phyloP scores from a whole-genome alignment of 2,113 vertebrate genomes.

The Brevimyrus niger region DNA sequence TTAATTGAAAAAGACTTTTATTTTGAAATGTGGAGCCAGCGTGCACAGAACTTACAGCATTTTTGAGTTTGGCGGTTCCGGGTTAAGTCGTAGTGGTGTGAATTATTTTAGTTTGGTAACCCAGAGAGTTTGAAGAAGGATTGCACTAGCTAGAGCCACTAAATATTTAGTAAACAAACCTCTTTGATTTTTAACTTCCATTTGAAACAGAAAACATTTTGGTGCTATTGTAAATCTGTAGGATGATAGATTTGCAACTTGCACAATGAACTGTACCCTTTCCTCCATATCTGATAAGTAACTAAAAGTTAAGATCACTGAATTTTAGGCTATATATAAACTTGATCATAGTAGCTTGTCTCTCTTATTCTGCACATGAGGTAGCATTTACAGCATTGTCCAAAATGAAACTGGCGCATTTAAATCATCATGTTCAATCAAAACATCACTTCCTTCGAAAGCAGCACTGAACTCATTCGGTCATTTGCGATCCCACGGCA shows the following conservation, averaged over 20 bases:
- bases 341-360: not conserved
- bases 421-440: not conserved
- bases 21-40: not conserved
- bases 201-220: not conserved
- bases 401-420: not conserved
- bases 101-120: not conserved
- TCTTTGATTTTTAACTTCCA: not conserved
- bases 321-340: not conserved
- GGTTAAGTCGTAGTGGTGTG: not conserved
- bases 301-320: not conserved
- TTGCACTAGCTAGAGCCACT: not conserved
- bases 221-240: not conserved
- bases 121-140: not conserved
- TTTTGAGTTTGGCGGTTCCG: not conserved
- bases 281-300: not conserved
- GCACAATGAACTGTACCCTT: not conserved
- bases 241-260: not conserved
- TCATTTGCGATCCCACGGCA: not conserved
- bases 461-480: not conserved
- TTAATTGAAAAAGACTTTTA: not conserved
- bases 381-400: not conserved
- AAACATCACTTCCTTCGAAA: not conserved
- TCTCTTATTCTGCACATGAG: not conserved
- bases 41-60: not conserved
- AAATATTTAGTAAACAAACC: not conserved